These are phyloP conservation scores for Pediacus dermestoides DNA, from an alignment of 2,888 invertebrate species.

Conservation along the genomic window DNA sequence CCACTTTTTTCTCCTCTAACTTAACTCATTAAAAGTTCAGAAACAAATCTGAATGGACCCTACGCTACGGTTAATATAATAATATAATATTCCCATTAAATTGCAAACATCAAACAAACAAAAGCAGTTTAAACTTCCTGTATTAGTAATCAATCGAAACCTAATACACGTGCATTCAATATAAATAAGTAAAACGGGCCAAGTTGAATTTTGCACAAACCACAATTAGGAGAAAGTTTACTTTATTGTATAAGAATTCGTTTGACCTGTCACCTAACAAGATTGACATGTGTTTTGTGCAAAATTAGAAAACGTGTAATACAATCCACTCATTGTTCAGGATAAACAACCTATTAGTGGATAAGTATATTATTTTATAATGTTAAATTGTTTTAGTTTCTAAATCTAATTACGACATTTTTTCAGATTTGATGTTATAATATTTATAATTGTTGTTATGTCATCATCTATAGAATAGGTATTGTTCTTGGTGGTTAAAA, in stretches of 20 bases:
- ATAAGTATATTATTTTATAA: too few relatives aligned
- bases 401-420: too few relatives aligned
- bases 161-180: constrained; percentile 16
- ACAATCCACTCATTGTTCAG: too few relatives aligned
- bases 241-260: constrained; percentile 4
- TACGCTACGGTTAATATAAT: constrained; percentile 8
- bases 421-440: too few relatives aligned
- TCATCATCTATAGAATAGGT: too few relatives aligned
- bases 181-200: constrained; percentile 1
- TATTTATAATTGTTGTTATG: too few relatives aligned
- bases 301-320: constrained; percentile 32
- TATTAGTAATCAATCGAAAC: constrained; percentile 23
- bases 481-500: too few relatives aligned
- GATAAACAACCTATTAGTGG: too few relatives aligned
- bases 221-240: constrained; percentile 20
- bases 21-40: constrained; percentile 8
- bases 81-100: constrained; percentile 1
- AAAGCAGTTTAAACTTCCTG: constrained; percentile 18
- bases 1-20: too few relatives aligned
- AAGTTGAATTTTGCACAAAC: constrained; percentile 15
- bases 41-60: background rate
- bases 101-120: constrained; percentile 10
- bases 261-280: constrained; percentile 26
- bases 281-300: constrained; percentile 35
- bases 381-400: too few relatives aligned